Evolutionary conservation across 2,113 vertebrate genomes (phyloP), one percentile per base, ranked within the genome.

Genomic region (Odontesthes bonariensis): DNA sequence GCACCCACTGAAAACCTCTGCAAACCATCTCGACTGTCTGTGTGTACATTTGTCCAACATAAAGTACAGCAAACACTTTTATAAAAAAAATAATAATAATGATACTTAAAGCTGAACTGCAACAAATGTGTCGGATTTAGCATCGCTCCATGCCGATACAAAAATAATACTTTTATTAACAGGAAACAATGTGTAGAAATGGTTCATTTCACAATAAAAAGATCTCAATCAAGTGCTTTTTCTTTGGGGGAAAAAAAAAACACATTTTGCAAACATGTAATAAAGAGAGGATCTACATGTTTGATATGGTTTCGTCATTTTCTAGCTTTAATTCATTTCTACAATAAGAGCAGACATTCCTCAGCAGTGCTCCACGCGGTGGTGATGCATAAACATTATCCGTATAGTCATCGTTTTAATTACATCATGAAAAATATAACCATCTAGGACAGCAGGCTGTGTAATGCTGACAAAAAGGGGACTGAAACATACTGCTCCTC

Each of bases 251-350:
- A n/a, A 40, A 61, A 52, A 47, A 33, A 3, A 13, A 27, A 65
- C 10, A 51, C 17, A 51, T 57, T 38, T 32, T 67, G 22, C 8
- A 33, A 49, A 19, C 56, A 53, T 52, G 19, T 52, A 82, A 74
- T 73, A 58, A 82, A 64, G 58, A 82, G 35, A 79, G 31, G 12
- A 11, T 69, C 52, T 72, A 23, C 53, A 49, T 64, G 51, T 59
- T 35, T 19, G 53, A 35, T 31, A 23, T 22, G 20, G 54, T 75
- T 92, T 83, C 57, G 19, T 76, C 67, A 88, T 87, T 58, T n/a
- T 82, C 71, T 75, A 88, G 8, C 71, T 94, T 93, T 92, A 90
- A 93, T 94, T 80, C 63, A 74, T 83, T 79, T 81, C 86, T 88
- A 89, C 54, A 91, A 80, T 81, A 84, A 82, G 60, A 83, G 83